phyloP scores from a whole-genome alignment of 2,888 invertebrate genomes.

The Malachius bipustulatus region DNA sequence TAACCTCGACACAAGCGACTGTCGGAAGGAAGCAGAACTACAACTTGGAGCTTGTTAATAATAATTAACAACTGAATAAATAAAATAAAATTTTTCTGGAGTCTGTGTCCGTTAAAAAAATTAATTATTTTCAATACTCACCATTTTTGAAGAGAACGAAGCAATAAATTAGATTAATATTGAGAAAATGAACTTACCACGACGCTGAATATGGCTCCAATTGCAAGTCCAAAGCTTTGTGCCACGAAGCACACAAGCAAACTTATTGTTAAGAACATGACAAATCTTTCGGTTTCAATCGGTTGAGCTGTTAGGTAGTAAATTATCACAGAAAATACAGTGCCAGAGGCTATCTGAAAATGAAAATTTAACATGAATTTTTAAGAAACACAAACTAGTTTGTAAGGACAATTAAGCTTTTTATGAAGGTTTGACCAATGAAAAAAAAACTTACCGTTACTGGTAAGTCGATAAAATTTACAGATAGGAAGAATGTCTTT shows the following conservation, averaged over 20 bases:
- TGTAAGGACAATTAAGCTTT: too few relatives aligned
- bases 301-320: constrained; percentile 90
- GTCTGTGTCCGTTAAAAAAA: too few relatives aligned
- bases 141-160: too few relatives aligned
- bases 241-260: constrained; percentile 77
- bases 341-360: constrained; percentile 52
- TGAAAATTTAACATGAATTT: constrained; percentile 6
- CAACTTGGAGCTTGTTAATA: too few relatives aligned
- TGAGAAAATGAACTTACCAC: too few relatives aligned
- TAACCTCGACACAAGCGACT: too few relatives aligned
- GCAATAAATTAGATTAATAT: too few relatives aligned
- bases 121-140: too few relatives aligned
- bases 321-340: constrained; percentile 59
- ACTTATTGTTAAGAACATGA: constrained; percentile 76
- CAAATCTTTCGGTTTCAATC: constrained; percentile 61
- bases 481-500: constrained; percentile 67
- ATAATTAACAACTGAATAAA: too few relatives aligned
- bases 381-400: too few relatives aligned
- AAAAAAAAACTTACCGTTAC: constrained; percentile 49
- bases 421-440: background rate
- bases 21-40: too few relatives aligned
- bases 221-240: constrained; percentile 83
- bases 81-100: too few relatives aligned
- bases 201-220: constrained; percentile 79
- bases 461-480: constrained; percentile 66